These are phyloP conservation scores for Spea hammondii DNA, from an alignment of 2,797 vertebrate genomes.

Conservation along the genomic window DNA sequence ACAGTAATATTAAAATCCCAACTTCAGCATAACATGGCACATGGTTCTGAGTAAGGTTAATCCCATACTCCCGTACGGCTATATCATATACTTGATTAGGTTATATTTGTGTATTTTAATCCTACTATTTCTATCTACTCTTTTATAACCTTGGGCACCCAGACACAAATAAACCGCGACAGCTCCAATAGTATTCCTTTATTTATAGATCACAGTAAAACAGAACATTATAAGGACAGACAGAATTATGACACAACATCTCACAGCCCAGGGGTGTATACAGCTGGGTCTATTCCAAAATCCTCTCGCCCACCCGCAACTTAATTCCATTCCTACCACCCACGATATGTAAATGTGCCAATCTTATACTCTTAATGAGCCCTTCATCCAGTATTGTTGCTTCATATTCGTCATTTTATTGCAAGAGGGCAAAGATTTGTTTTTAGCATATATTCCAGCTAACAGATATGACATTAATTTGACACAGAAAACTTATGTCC, in stretches of 20 bases:
- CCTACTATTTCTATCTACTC: neutral
- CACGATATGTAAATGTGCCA: neutral
- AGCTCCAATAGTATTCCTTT: conserved; percentile 46
- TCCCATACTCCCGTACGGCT: too few species aligned
- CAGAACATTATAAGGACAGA: conserved; percentile 48
- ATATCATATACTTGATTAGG: neutral
- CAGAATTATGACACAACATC: conserved; percentile 45
- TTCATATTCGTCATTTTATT: neutral
- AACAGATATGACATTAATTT: neutral
- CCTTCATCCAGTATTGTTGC: neutral
- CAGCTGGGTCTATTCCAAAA: conserved; percentile 35
- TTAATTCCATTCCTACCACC: conserved; percentile 20
- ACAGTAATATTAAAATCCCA: too few species aligned
- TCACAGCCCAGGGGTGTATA: conserved; percentile 42
- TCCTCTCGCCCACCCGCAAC: conserved; percentile 8
- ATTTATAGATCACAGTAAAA: conserved; percentile 52
- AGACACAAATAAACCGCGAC: conserved; percentile 14
- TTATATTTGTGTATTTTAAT: neutral
- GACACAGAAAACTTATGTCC: neutral
- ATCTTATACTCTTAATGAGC: neutral
- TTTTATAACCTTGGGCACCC: neutral
- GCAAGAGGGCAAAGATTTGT: neutral
- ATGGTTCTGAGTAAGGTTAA: too few species aligned
- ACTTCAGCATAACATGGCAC: too few species aligned
- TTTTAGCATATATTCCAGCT: neutral